Conservation (phyloP, 1,140 invertebrate genomes). For the Hyphantria cunea region DNA sequence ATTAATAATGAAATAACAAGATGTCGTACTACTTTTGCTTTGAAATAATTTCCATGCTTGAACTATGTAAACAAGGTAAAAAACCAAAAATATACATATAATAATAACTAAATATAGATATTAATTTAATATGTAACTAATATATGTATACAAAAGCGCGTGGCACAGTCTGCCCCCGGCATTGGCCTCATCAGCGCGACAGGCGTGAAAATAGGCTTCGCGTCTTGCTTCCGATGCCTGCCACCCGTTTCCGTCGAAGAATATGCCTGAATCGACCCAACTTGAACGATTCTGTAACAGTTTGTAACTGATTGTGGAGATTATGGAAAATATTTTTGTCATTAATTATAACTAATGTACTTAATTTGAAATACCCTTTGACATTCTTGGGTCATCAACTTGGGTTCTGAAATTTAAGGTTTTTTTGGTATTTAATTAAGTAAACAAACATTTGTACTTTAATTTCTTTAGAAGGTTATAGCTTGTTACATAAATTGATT, state of each 20-base stretch:
- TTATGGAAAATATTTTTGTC: conserved; percentile 14
- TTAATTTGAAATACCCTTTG: neutral
- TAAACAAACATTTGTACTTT: too few species aligned
- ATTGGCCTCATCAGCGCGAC: conserved; percentile 44
- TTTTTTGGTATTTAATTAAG: too few species aligned
- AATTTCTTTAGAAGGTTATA: too few species aligned
- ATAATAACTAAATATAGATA: neutral
- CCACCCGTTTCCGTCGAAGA: conserved; percentile 50
- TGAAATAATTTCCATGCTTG: too few species aligned
- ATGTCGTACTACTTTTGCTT: too few species aligned
- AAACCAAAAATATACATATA: too few species aligned
- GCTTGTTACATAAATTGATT: too few species aligned
- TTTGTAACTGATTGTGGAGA: conserved; percentile 1
- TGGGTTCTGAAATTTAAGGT: too few species aligned
- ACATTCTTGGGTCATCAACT: neutral
- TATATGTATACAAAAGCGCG: conserved; percentile 17
- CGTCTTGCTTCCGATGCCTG: conserved; percentile 53
- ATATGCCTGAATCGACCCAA: conserved; percentile 38
- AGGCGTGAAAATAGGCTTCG: conserved; percentile 55
- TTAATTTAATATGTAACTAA: neutral
- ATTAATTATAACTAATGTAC: neutral
- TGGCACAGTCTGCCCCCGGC: conserved; percentile 27
- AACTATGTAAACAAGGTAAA: too few species aligned
- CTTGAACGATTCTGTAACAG: conserved; percentile 35
- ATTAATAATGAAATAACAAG: too few species aligned